These are phyloP conservation scores for Temnothorax curvispinosus DNA, from an alignment of 1,140 invertebrate genomes.

Conservation along the genomic window DNA sequence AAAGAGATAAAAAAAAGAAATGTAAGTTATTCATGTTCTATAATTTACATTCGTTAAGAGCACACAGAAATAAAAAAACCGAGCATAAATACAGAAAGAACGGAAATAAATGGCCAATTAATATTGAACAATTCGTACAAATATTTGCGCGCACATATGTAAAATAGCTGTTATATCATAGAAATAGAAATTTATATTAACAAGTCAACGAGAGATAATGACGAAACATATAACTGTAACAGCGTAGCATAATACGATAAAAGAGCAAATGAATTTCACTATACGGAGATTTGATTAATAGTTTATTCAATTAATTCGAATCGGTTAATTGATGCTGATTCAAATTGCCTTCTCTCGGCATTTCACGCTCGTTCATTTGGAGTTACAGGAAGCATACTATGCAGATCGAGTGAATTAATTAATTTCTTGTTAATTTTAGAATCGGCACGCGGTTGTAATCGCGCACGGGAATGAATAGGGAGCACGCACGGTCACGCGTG, in stretches of 20 bases:
- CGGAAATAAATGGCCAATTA: background rate
- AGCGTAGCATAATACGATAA: background rate
- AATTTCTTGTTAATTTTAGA: slow-evolving; percentile 41
- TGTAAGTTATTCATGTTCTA: background rate
- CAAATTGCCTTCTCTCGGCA: slow-evolving; percentile 20
- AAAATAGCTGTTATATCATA: background rate
- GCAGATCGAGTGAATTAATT: slow-evolving; percentile 34
- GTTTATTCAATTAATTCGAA: background rate
- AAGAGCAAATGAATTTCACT: background rate
- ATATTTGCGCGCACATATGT: background rate
- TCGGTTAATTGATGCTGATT: background rate
- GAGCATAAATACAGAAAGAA: background rate
- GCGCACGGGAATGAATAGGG: background rate
- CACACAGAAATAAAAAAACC: background rate
- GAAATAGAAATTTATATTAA: background rate
- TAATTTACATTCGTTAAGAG: background rate
- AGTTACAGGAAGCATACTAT: slow-evolving; percentile 72
- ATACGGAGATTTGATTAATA: background rate
- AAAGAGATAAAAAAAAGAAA: background rate
- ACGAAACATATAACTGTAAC: background rate
- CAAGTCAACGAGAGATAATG: background rate
- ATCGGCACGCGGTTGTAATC: background rate
- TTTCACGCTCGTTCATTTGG: slow-evolving; percentile 56
- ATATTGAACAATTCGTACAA: background rate
- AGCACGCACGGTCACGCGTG: slow-evolving; percentile 9